These are phyloP conservation scores for Agriopis marginaria DNA, from an alignment of 2,888 invertebrate species.

Conservation along the genomic window DNA sequence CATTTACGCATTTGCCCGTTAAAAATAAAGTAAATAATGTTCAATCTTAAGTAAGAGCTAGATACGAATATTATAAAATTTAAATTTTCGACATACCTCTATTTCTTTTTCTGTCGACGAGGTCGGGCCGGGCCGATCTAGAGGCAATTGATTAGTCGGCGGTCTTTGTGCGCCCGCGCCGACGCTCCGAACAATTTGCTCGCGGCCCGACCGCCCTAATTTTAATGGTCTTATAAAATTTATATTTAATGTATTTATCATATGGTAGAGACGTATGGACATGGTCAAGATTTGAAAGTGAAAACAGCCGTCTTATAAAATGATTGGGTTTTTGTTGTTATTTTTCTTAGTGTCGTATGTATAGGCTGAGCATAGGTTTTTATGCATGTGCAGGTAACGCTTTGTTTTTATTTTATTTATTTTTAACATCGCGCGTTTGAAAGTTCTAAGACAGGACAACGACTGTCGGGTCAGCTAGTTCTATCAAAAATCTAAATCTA, in stretches of 20 bases:
- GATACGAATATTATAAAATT: not conserved
- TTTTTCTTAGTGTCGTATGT: not conserved
- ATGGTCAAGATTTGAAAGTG: not conserved
- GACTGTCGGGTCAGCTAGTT: too few relatives aligned
- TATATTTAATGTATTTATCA: constrained; percentile 86
- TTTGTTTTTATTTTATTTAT: too few relatives aligned
- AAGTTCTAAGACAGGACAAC: too few relatives aligned
- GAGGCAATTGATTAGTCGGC: constrained; percentile 83
- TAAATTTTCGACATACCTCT: constrained; percentile 32
- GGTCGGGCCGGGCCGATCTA: constrained; percentile 60
- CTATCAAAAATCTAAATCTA: too few relatives aligned
- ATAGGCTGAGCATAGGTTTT: too few relatives aligned
- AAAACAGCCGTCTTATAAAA: not conserved
- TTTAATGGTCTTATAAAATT: constrained; percentile 86
- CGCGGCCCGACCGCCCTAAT: constrained; percentile 84
- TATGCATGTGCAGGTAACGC: too few relatives aligned
- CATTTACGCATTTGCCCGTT: too few relatives aligned
- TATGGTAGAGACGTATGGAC: constrained; percentile 66
- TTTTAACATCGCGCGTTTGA: too few relatives aligned
- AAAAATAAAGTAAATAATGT: too few relatives aligned
- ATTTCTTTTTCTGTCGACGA: constrained; percentile 45
- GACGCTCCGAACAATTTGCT: constrained; percentile 84
- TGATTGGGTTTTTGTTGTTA: not conserved
- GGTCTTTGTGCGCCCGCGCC: constrained; percentile 77
- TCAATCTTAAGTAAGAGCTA: not conserved